phyloP scores from a whole-genome alignment of 2,888 invertebrate genomes.

The Troides aeacus region DNA sequence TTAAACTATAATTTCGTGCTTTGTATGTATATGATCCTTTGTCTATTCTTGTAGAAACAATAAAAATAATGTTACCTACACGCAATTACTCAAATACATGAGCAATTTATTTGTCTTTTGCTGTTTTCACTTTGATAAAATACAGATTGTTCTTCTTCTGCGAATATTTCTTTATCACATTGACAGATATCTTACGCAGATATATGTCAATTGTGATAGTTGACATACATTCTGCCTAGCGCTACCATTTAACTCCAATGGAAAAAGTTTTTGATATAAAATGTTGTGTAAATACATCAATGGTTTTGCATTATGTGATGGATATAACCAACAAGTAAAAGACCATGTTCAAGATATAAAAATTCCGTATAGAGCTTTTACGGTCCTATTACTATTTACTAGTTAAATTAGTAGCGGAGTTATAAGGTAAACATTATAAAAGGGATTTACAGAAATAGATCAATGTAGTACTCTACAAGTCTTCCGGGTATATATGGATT shows the following conservation, averaged over 20 bases:
- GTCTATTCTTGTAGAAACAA: not conserved
- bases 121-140: not conserved
- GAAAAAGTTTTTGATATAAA: not conserved
- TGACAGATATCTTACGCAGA: conserved; percentile 10
- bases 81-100: conserved; percentile 18
- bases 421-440: not conserved
- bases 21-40: conserved; percentile 9
- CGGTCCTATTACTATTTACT: too few species aligned
- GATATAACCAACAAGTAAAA: not conserved
- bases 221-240: not conserved
- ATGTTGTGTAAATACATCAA: not conserved
- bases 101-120: not conserved
- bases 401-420: not conserved
- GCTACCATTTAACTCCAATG: not conserved
- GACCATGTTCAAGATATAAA: not conserved
- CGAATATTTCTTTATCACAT: conserved; percentile 10
- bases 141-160: not conserved
- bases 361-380: too few species aligned
- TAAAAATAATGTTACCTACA: conserved; percentile 17
- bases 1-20: conserved; percentile 3
- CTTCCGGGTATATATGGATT: not conserved
- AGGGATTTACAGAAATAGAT: conserved; percentile 1
- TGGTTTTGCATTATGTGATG: not conserved
- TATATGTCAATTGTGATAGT: not conserved
- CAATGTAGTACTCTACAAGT: not conserved